Evolutionary conservation across 2,888 invertebrate species (phyloP), one percentile per base, ranked within the genome.

Genomic region (Hyposoter didymator): DNA sequence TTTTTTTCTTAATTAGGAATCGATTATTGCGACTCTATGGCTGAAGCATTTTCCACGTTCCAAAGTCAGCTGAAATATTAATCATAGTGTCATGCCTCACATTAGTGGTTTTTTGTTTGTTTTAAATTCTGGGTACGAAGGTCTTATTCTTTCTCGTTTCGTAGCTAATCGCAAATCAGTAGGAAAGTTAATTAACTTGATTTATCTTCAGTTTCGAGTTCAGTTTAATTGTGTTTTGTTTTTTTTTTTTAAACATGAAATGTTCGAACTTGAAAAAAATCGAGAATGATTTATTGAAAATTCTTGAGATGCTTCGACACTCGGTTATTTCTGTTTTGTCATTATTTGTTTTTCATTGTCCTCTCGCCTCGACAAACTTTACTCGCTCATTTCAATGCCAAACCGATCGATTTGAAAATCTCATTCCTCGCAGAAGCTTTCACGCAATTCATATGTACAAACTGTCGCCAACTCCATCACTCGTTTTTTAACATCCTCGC

Each of bases 91-190:
- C 76, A 69, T 69, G 85, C 39, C 79, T 83, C 82, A 78, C 80
- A 78, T 73, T 82, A 78, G 82, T 83, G 62, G 76, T 82, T 72
- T 76, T 80, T 67, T 55, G 75, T 59, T 28, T n/a, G n/a, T 43
- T 28, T 28, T 52, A 5, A 10, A 45, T 78, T 69, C 32, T 52
- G 67, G 85, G 85, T 82, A 85, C 69, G 84, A 76, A 82, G 82
- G 85, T 83, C 73, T 84, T 76, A 59, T 73, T 67, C 43, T 72
- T 74, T 75, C 43, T 78, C 73, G 78, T 79, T n/a, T 84, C 49
- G 84, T 84, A 79, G 84, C 84, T 79, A 79, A 79, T 84, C 74
- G 62, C 84, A 79, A 35, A 74, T 74, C 14, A 14, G 74, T 79
- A 84, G 79, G 73, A 69, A 62, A 62, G 39, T 69, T 43, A n/a